Conservation (phyloP, 1,140 invertebrate genomes). For the Phocides pigmalion region DNA sequence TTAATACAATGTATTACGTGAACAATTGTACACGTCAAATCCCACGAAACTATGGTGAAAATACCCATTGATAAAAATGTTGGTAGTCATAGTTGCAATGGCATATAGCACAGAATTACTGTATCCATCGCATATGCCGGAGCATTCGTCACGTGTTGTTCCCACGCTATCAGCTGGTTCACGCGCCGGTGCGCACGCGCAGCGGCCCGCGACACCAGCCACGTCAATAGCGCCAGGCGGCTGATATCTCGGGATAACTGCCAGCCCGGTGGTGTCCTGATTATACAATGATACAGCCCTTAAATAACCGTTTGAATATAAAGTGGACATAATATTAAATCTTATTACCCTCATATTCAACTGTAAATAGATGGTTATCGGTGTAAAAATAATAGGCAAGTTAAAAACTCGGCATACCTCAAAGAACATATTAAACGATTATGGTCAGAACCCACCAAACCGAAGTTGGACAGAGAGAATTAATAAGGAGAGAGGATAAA, state of each 20-base stretch:
- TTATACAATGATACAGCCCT: not conserved
- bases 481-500: no score
- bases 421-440: no score
- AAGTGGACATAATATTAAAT: no score
- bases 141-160: slow-evolving; percentile 44
- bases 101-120: slow-evolving; percentile 43
- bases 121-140: slow-evolving; percentile 25
- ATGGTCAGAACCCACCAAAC: no score
- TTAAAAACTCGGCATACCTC: no score
- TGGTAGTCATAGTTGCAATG: slow-evolving; percentile 20
- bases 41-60: no score
- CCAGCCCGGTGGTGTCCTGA: slow-evolving; percentile 1
- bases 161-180: slow-evolving; percentile 76
- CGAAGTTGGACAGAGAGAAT: no score
- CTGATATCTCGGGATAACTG: slow-evolving; percentile 20
- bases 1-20: not conserved
- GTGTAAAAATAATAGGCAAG: no score
- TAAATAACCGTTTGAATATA: no score
- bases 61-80: slow-evolving; percentile 32
- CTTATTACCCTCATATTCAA: no score
- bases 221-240: slow-evolving; percentile 26
- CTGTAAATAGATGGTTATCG: no score
- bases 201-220: slow-evolving; percentile 46
- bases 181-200: slow-evolving; percentile 62
- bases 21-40: not conserved